Evolutionary conservation across 2,113 vertebrate genomes (phyloP).

Genomic region (Heterocephalus glaber): DNA sequence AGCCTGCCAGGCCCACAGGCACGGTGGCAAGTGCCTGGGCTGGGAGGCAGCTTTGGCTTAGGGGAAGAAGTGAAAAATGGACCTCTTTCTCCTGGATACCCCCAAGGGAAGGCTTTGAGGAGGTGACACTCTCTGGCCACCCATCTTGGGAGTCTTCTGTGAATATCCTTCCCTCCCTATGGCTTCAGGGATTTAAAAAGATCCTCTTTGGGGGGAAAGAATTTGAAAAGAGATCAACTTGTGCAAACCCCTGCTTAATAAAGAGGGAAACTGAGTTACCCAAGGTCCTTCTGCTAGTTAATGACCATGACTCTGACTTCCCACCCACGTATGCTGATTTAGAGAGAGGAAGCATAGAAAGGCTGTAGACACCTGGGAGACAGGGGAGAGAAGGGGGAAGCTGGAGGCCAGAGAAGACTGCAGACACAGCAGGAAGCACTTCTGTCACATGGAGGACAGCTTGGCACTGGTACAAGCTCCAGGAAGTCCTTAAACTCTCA

Average conservation of each 20-base stretch:
- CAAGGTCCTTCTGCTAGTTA: not conserved
- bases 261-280: not conserved
- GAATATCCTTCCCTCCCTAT: not conserved
- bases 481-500: not conserved
- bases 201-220: not conserved
- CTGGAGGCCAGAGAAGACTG: not conserved
- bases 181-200: not conserved
- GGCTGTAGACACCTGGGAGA: not conserved
- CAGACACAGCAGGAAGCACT: fast-evolving
- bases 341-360: not conserved
- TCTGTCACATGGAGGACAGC: no score
- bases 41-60: not conserved
- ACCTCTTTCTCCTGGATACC: not conserved
- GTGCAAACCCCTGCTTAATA: not conserved
- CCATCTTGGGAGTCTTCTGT: fast-evolving
- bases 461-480: fast-evolving
- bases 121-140: not conserved
- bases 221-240: not conserved
- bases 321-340: not conserved
- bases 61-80: not conserved
- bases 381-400: not conserved
- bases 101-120: not conserved
- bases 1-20: not conserved
- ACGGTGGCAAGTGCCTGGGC: not conserved
- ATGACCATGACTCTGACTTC: not conserved